phyloP scores from a whole-genome alignment of 64 coral and sea anemone genomes.

The Exaiptasia diaphana region DNA sequence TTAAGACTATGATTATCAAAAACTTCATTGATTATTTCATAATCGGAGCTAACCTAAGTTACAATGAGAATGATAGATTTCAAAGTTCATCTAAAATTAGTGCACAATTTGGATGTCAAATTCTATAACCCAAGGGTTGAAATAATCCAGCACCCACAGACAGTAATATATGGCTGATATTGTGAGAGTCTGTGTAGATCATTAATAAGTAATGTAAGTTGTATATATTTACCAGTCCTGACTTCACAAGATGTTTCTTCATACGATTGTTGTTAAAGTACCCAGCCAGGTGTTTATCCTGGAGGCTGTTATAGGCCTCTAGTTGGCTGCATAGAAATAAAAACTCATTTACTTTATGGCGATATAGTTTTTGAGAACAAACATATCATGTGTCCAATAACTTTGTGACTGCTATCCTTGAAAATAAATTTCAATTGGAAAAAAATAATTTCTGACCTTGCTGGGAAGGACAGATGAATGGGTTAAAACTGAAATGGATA shows the following conservation, averaged over 20 bases:
- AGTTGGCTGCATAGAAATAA: constrained; percentile 57
- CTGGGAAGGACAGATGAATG: not conserved
- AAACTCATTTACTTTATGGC: too few species aligned
- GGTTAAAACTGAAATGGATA: not conserved
- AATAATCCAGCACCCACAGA: too few species aligned
- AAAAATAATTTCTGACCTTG: not conserved
- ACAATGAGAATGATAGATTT: too few species aligned
- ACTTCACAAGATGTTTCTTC: constrained; percentile 79
- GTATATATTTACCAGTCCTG: constrained; percentile 81
- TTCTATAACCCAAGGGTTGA: too few species aligned
- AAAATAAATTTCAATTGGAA: not conserved
- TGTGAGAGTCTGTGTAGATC: too few species aligned
- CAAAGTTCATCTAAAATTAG: too few species aligned
- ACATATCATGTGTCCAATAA: not conserved
- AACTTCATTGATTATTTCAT: too few species aligned
- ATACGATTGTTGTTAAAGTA: constrained; percentile 83
- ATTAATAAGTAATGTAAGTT: too few species aligned
- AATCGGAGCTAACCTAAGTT: too few species aligned
- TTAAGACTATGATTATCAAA: too few species aligned
- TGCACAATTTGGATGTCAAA: too few species aligned
- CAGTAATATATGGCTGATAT: too few species aligned
- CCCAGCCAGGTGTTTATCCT: constrained; percentile 86
- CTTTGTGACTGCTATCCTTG: not conserved
- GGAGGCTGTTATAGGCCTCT: constrained; percentile 86
- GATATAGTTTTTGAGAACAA: not conserved